Evolutionary conservation across 2,888 invertebrate genomes (phyloP).

Genomic region (Troides oblongomaculatus): DNA sequence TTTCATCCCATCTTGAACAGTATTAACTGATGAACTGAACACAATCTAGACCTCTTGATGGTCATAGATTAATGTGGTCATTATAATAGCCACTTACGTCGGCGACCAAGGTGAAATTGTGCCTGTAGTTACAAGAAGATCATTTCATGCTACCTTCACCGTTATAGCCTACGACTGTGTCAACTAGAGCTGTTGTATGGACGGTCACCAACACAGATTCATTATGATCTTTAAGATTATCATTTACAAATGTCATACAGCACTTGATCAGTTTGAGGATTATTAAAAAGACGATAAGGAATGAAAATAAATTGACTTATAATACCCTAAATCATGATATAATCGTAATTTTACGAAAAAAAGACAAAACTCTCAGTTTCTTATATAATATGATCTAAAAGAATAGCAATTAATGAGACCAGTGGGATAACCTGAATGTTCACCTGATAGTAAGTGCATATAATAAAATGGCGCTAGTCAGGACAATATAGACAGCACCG

Average conservation of each 20-base stretch:
- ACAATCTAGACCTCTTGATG: conserved; percentile 45
- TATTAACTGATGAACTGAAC: conserved; percentile 34
- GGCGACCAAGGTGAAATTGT: conserved; percentile 56
- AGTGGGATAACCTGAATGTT: no score
- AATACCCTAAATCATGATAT: no score
- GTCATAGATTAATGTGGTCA: conserved; percentile 50
- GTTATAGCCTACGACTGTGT: conserved; percentile 20
- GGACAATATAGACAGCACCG: no score
- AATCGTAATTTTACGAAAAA: no score
- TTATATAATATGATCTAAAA: no score
- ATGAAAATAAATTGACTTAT: no score
- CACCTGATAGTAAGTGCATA: no score
- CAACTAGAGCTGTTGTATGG: background rate
- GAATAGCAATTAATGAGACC: no score
- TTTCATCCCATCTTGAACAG: conserved; percentile 18
- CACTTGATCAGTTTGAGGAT: background rate
- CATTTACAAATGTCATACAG: background rate
- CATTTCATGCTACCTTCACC: conserved; percentile 9
- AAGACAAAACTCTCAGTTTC: no score
- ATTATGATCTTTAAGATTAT: background rate
- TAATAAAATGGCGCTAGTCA: no score
- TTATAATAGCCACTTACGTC: conserved; percentile 45
- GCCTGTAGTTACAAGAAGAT: conserved; percentile 45
- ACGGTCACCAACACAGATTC: background rate
- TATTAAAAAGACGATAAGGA: no score